Evolutionary conservation across 1,140 invertebrate genomes (phyloP).

Genomic region (Cheumatopsyche charites): DNA sequence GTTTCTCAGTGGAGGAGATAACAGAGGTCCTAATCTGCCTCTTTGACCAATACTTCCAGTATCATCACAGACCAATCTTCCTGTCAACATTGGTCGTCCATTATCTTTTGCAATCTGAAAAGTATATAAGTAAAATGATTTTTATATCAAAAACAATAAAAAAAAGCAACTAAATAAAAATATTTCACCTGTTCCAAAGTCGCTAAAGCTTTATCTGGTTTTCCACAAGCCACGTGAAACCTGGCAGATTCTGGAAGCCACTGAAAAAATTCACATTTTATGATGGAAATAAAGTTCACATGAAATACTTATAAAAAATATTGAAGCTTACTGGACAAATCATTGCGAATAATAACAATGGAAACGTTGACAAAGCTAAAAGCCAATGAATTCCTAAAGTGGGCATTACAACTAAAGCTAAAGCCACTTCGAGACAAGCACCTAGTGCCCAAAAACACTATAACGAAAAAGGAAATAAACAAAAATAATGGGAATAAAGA

Average conservation of each 20-base stretch:
- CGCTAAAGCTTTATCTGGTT: slow-evolving; percentile 82
- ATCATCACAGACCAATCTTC: slow-evolving; percentile 85
- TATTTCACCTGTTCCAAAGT: slow-evolving; percentile 76
- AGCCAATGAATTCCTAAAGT: slow-evolving; percentile 91
- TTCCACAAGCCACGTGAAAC: slow-evolving; percentile 84
- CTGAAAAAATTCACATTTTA: slow-evolving; percentile 60
- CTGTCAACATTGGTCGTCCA: slow-evolving; percentile 85
- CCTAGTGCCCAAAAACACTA: slow-evolving; percentile 96
- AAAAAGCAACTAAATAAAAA: slow-evolving; percentile 17
- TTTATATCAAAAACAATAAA: slow-evolving; percentile 1
- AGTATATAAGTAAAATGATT: background rate
- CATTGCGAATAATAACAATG: slow-evolving; percentile 82
- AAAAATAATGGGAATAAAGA: background rate
- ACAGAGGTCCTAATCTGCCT: slow-evolving; percentile 77
- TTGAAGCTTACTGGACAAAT: slow-evolving; percentile 73
- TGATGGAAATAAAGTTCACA: background rate
- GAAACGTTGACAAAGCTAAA: slow-evolving; percentile 84
- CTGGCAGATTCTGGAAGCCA: slow-evolving; percentile 94
- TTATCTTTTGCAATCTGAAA: slow-evolving; percentile 80
- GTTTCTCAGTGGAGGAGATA: slow-evolving; percentile 78
- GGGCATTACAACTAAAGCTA: slow-evolving; percentile 92
- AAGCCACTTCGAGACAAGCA: slow-evolving; percentile 88
- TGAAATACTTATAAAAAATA: slow-evolving; percentile 9
- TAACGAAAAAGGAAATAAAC: slow-evolving; percentile 49
- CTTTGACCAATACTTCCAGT: slow-evolving; percentile 65